Evolutionary conservation across 2,888 invertebrate species (phyloP).

Genomic region (Drosophila macrospina): DNA sequence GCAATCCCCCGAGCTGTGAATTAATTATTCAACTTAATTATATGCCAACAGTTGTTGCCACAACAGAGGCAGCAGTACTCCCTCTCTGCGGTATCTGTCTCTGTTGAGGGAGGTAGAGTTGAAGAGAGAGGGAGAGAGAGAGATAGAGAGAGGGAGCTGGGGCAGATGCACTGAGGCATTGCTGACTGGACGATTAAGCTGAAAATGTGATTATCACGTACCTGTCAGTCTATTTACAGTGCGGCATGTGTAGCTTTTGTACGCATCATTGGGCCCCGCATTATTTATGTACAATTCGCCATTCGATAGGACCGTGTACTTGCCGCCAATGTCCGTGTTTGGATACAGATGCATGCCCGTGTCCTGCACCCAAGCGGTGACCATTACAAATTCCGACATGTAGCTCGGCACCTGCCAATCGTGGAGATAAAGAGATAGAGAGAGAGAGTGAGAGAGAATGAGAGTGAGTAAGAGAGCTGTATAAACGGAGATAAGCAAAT

Average conservation of each 20-base stretch:
- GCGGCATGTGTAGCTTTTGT: conserved; percentile 92
- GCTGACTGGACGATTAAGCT: conserved; percentile 78
- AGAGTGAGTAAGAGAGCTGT: no score
- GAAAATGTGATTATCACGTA: conserved; percentile 78
- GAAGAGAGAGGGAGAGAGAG: neutral
- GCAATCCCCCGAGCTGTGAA: conserved; percentile 43
- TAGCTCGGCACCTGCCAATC: conserved; percentile 90
- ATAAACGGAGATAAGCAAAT: conserved; percentile 45
- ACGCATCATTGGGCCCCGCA: conserved; percentile 91
- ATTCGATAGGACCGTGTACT: conserved; percentile 91
- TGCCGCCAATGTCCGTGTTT: conserved; percentile 90
- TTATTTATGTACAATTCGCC: conserved; percentile 94
- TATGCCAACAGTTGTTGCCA: conserved; percentile 49
- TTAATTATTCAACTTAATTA: conserved; percentile 68
- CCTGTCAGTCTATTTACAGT: conserved; percentile 92
- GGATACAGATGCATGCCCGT: conserved; percentile 92
- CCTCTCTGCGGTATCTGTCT: neutral
- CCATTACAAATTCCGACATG: conserved; percentile 94
- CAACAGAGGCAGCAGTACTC: conserved; percentile 3
- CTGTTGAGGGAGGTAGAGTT: neutral
- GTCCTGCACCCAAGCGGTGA: conserved; percentile 96
- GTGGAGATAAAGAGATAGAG: neutral
- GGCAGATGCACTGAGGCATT: conserved; percentile 61
- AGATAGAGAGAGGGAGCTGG: neutral
- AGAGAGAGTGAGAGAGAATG: neutral